Conservation (phyloP, 2,113 vertebrate species). For the Dicaeum eximium region DNA sequence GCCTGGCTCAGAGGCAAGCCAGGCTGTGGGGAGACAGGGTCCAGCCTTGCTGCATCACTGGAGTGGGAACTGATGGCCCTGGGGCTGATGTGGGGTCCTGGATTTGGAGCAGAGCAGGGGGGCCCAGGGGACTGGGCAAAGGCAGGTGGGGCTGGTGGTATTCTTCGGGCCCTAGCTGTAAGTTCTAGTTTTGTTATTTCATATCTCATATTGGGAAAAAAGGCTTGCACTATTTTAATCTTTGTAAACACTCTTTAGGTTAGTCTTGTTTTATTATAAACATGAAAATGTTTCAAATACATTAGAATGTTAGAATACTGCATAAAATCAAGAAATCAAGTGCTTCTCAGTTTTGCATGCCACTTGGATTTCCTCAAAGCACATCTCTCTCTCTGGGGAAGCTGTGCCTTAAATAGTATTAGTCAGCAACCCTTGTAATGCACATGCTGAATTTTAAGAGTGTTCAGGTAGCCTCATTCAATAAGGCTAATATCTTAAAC, state of each 20-base stretch:
- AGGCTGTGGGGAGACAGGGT: neutral
- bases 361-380: neutral
- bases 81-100: rapidly evolving
- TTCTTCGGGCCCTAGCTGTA: rapidly evolving
- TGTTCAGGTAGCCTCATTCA: neutral
- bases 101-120: neutral
- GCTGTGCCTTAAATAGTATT: neutral
- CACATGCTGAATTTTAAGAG: neutral
- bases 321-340: neutral
- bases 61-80: neutral
- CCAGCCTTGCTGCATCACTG: neutral
- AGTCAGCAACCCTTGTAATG: neutral
- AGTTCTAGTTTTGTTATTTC: neutral
- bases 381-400: neutral
- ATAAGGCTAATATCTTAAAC: neutral
- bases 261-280: neutral
- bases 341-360: neutral
- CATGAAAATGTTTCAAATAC: neutral
- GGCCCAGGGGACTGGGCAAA: neutral
- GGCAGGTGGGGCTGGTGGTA: neutral
- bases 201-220: neutral
- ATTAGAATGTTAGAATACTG: neutral
- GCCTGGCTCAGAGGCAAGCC: neutral
- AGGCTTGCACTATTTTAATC: neutral
- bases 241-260: neutral